These are phyloP conservation scores for Telmatochromis brachygnathus DNA, from an alignment of 2,113 vertebrate genomes.

Conservation along the genomic window DNA sequence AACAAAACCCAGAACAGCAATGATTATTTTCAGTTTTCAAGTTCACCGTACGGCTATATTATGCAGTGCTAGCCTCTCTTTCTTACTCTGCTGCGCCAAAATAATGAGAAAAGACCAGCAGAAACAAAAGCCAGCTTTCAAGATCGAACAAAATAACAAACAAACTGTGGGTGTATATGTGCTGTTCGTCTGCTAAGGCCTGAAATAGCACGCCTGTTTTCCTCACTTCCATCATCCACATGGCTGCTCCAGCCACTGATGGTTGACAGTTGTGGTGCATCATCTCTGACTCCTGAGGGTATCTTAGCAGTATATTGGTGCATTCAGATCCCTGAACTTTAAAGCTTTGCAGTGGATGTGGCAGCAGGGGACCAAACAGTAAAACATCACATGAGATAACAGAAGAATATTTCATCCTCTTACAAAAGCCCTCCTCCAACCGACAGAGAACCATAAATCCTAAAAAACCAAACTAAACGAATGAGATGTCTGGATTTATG, in stretches of 20 bases:
- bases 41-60: not conserved
- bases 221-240: not conserved
- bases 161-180: not conserved
- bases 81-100: not conserved
- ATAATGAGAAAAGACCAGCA: slow-evolving; percentile 17
- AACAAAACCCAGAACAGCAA: not conserved
- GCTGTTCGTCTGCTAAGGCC: not conserved
- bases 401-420: not conserved
- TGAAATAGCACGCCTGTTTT: not conserved
- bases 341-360: not conserved
- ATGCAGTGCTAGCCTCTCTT: not conserved
- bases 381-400: not conserved
- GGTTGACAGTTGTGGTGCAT: not conserved
- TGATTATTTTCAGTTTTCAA: not conserved
- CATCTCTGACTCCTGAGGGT: not conserved
- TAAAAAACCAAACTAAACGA: not conserved
- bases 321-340: not conserved
- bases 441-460: not conserved
- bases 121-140: not conserved
- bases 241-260: not conserved
- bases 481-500: not conserved
- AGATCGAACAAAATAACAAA: not conserved
- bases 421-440: not conserved
- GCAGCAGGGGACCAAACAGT: not conserved
- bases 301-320: not conserved